Evolutionary conservation across 2,113 vertebrate genomes (phyloP).

Genomic region (Chionomys nivalis): DNA sequence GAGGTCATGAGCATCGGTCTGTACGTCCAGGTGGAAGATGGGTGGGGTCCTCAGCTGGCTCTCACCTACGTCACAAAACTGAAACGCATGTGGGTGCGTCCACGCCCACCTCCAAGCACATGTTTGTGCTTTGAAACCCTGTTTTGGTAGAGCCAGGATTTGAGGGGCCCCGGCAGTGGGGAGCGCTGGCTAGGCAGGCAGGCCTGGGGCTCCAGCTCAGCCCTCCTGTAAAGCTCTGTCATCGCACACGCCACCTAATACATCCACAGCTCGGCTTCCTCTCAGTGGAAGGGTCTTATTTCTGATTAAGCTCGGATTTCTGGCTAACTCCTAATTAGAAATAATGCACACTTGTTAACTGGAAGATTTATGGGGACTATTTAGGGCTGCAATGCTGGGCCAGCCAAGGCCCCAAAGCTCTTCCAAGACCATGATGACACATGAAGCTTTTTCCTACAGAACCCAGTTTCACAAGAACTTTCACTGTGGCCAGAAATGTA

Average conservation of each 20-base stretch:
- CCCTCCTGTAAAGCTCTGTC: not conserved
- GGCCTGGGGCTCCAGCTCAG: not conserved
- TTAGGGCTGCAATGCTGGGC: not conserved
- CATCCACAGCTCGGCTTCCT: not conserved
- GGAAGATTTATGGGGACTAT: slow-evolving; percentile 34
- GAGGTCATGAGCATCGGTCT: not conserved
- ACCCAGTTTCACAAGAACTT: slow-evolving; percentile 50
- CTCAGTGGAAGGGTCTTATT: not conserved
- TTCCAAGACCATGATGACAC: slow-evolving; percentile 42
- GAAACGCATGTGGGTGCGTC: not conserved
- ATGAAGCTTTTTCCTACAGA: slow-evolving; percentile 53
- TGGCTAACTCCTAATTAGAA: slow-evolving; percentile 36
- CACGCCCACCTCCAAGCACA: not conserved
- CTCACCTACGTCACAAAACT: slow-evolving; percentile 1
- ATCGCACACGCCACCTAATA: not conserved
- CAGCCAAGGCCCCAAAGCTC: slow-evolving; percentile 28
- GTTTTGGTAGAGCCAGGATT: not conserved
- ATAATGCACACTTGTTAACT: not conserved
- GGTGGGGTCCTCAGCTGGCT: not conserved
- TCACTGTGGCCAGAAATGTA: slow-evolving; percentile 58
- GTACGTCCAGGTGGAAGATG: not conserved
- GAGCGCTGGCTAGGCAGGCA: not conserved
- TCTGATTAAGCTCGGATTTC: slow-evolving; percentile 16
- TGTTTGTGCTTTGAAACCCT: not conserved
- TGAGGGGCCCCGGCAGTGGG: not conserved